Evolutionary conservation across 2,888 invertebrate genomes (phyloP).

Genomic region (Drosophila paramelanica): DNA sequence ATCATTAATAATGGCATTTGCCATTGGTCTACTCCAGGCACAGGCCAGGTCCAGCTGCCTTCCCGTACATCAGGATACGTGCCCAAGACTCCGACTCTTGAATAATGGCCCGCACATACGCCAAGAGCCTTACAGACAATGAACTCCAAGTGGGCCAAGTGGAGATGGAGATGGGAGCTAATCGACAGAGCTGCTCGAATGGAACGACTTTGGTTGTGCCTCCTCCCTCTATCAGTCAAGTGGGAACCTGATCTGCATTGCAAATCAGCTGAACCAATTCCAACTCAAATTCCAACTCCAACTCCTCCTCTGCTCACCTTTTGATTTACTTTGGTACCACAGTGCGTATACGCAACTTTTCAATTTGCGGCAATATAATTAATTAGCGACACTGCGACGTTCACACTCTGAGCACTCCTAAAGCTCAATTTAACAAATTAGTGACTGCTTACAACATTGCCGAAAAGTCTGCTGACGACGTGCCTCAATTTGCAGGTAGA

Average conservation of each 20-base stretch:
- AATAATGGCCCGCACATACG: conserved; percentile 53
- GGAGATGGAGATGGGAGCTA: neutral
- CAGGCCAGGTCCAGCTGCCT: neutral
- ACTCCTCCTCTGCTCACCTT: conserved; percentile 1
- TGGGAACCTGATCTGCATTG: conserved; percentile 56
- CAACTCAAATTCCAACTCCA: neutral
- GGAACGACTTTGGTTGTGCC: conserved; percentile 16
- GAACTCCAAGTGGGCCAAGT: conserved; percentile 43
- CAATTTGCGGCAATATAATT: conserved; percentile 38
- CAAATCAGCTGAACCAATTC: conserved; percentile 22
- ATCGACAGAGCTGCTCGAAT: conserved; percentile 16
- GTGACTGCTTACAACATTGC: neutral
- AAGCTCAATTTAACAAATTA: conserved; percentile 43
- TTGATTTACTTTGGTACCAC: conserved; percentile 2
- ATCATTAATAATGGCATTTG: conserved; percentile 72
- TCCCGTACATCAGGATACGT: conserved; percentile 43
- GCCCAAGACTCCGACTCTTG: conserved; percentile 38
- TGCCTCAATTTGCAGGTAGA: conserved; percentile 24
- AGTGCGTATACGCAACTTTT: conserved; percentile 40
- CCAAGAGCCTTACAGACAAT: conserved; percentile 52
- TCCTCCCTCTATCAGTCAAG: conserved; percentile 2
- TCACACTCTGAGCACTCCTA: conserved; percentile 18
- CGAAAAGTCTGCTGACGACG: conserved; percentile 4
- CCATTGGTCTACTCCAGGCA: no score
- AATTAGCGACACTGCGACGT: conserved; percentile 18